These are phyloP conservation scores for Amitus sp. DNA, from an alignment of 2,888 invertebrate species.

Conservation along the genomic window DNA sequence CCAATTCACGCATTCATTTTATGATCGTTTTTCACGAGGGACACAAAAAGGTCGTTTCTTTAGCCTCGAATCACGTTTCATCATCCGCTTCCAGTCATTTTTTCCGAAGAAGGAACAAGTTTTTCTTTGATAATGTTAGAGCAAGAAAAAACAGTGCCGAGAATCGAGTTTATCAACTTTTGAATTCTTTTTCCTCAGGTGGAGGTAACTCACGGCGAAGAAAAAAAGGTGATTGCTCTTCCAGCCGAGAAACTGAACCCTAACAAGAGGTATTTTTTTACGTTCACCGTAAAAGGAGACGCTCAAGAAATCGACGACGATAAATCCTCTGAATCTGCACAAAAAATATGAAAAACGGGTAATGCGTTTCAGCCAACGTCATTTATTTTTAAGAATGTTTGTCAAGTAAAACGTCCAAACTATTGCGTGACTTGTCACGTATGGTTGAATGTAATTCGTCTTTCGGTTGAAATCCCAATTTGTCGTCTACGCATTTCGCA, in stretches of 20 bases:
- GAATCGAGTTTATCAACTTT: not conserved
- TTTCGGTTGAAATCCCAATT: not conserved
- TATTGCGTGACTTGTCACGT: not conserved
- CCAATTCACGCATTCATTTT: not conserved
- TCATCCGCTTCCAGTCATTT: not conserved
- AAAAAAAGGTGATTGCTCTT: constrained; percentile 86
- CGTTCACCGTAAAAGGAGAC: constrained; percentile 88
- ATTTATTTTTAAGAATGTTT: not conserved
- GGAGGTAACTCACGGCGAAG: constrained; percentile 85
- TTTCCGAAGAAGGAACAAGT: not conserved
- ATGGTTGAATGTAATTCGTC: not conserved
- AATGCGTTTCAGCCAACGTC: not conserved
- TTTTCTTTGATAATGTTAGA: not conserved
- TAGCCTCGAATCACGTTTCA: not conserved
- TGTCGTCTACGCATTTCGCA: not conserved
- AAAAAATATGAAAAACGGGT: constrained; percentile 56
- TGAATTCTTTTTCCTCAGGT: constrained; percentile 62
- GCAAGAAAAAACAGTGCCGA: not conserved
- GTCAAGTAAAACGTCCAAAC: not conserved
- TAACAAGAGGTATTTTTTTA: constrained; percentile 91
- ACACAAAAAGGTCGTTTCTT: no score
- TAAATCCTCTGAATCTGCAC: constrained; percentile 41
- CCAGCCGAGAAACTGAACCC: constrained; percentile 88
- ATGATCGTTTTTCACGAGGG: not conserved
- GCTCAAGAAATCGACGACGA: constrained; percentile 49